Base-by-base conservation (phyloP, 2,888 invertebrate genomes). In the Scelioninae gen. 2 region DNA sequence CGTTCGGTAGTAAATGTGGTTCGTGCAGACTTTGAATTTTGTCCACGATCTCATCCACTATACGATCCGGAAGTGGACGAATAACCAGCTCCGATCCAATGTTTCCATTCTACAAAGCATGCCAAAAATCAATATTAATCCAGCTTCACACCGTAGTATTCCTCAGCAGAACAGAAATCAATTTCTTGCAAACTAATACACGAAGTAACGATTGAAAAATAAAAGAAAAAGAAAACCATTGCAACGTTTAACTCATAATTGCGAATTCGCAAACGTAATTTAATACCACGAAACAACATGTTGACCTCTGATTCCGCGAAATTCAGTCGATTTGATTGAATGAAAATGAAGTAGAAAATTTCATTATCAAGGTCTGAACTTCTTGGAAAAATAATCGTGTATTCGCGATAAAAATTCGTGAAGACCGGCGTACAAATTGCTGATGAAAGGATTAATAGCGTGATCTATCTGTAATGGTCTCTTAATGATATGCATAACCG, bases 21-120 rank as follows among this genome's bases (percentile, higher is more conserved):
- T 81, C 79, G 71, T 81, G 79, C 64, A 85, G 76, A 55, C 75
- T 78, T 73, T 81, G 71, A 57, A 73, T 68, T 72, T 80, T 82
- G 28, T 75, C 80, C 71, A 85, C 81, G 65, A 86, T 69, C 67
- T 85, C 83, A 46, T 81, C 79, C 15, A 84, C 76, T 81, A 95
- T 89, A 73, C 93, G 90, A 79, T 91, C 88, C 46, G 96, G 96
- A 76, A 96, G 88, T 73, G 96, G 96, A 80, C 94, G 91, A 84
- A 97, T 94, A 79, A 96, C 94, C 83, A 96, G 87, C 81, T 95
- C 93, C 86, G 94, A 91, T 75, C 96, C 96, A 78, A 97, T 95
- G 79, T 95, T 95, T 78, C 96, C 96, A 87, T 96, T 95, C 96
- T 96, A 89, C 7, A 72, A 22, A 3, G 55, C 65, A 31, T 22